A percentile compares a stretch with the other conserved stretches of the same genome.
Conservation (phyloP, 2,888 invertebrate species). For the Harpalus rubripes region DNA sequence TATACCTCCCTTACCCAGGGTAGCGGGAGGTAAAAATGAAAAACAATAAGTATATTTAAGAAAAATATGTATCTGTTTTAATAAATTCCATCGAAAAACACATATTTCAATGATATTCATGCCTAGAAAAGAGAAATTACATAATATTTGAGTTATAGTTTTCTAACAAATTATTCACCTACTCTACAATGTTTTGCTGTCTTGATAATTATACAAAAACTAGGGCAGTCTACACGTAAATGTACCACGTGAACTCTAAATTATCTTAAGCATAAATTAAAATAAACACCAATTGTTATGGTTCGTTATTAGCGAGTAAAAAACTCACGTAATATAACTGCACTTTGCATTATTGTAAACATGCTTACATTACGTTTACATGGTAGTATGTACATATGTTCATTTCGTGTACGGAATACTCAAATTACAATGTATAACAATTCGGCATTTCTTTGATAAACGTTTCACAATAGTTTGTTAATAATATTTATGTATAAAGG, state of each 20-base stretch:
- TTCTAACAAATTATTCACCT: too few relatives aligned
- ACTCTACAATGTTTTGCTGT: neutral
- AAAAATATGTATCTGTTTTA: too few relatives aligned
- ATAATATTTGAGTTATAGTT: too few relatives aligned
- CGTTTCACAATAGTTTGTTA: too few relatives aligned
- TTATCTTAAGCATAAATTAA: constrained; percentile 36
- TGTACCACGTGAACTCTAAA: constrained; percentile 18
- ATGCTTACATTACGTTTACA: neutral
- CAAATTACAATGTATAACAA: neutral
- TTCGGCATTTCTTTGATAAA: too few relatives aligned
- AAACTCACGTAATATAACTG: neutral
- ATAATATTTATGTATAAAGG: too few relatives aligned
- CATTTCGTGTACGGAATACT: neutral
- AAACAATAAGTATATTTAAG: too few relatives aligned
- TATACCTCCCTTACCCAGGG: too few relatives aligned
- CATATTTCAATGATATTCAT: too few relatives aligned
- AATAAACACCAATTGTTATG: constrained; percentile 33
- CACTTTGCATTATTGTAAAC: neutral
- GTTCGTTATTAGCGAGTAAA: neutral
- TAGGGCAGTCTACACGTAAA: constrained; percentile 27
- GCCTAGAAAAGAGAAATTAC: too few relatives aligned
- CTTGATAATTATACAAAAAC: constrained; percentile 19
- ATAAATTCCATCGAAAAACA: too few relatives aligned
- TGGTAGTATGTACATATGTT: neutral
- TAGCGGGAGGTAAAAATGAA: too few relatives aligned